These are phyloP conservation scores for Drosophila leontia DNA, from an alignment of 1,140 invertebrate genomes.

Conservation along the genomic window DNA sequence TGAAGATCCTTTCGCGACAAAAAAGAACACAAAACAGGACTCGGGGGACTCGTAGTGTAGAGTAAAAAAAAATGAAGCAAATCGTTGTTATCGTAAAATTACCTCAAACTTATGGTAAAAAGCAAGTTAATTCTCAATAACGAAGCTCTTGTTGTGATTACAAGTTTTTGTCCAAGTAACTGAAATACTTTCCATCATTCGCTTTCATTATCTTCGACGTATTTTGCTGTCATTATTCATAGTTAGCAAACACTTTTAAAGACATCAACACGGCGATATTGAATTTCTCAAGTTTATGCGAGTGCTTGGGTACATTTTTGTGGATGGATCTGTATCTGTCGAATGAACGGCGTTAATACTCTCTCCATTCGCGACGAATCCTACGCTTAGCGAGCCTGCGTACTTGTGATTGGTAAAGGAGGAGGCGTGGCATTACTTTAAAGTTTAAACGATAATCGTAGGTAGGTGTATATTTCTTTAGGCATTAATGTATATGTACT, in stretches of 20 bases:
- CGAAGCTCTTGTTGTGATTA: constrained; percentile 54
- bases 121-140: constrained; percentile 58
- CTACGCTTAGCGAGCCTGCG: constrained; percentile 27
- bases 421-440: constrained; percentile 46
- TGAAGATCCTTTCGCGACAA: constrained; percentile 67
- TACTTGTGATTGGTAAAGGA: constrained; percentile 19
- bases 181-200: constrained; percentile 51
- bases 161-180: constrained; percentile 38
- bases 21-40: constrained; percentile 75
- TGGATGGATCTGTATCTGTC: constrained; percentile 30
- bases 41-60: constrained; percentile 17
- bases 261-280: constrained; percentile 39
- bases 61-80: constrained; percentile 53
- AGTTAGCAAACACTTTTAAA: constrained; percentile 53
- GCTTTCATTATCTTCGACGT: constrained; percentile 52
- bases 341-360: constrained; percentile 7
- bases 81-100: constrained; percentile 44
- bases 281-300: constrained; percentile 26
- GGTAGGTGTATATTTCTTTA: constrained; percentile 49
- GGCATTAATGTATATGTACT: constrained; percentile 70
- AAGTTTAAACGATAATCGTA: constrained; percentile 69
- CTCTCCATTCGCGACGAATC: constrained; percentile 3
- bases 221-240: constrained; percentile 48
- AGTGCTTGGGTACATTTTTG: constrained; percentile 33
- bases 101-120: constrained; percentile 52